Evolutionary conservation across 2,888 invertebrate species (phyloP), one percentile per base, ranked within the genome.

Genomic region (Agriopis leucophaearia): DNA sequence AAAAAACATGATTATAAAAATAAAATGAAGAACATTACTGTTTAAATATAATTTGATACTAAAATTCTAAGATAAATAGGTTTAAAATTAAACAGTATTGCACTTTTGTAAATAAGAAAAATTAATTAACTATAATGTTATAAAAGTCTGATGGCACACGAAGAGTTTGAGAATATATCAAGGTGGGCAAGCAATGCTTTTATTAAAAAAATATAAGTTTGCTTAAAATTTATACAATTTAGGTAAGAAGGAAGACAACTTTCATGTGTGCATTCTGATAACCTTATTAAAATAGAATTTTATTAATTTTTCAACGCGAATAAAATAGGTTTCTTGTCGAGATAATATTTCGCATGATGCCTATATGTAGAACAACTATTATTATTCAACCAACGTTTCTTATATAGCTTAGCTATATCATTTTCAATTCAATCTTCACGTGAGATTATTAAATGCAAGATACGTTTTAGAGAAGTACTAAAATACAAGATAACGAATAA

Each of bases 181-280:
- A 86, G 90, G 90, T 89, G 90, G 90, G 90, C 76, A 83, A 82
- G 78, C 75, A 77, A 75, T 70, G 72, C 72, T 71, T 73, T 54
- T 38, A 45, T 70, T 73, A 38, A 13, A 52, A 44, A 47, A 52
- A 66, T 57, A 66, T 48, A 58, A 44, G 52, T 61, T 69, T 73
- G 66, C 74, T 75, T 80, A 80, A 78, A 74, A 74, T 73, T 76
- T 50, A 36, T 50, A 54, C 38, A 54, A 16, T 54, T 55, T 62
- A 71, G 76, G 79, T 81, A 75, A 69, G 74, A 76, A 84, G 88
- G 88, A 90, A 87, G 88, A 89, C 86, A 70, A 80, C 75, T 80
- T 82, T 80, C 73, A 54, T 47, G 52, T 61, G 44, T 56, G 44
- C 15, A 40, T 45, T 44, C 44, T 45, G 52, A 36, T 44, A 48